Evolutionary conservation across 2,797 vertebrate genomes (phyloP).

Genomic region (Notolabrus celidotus): DNA sequence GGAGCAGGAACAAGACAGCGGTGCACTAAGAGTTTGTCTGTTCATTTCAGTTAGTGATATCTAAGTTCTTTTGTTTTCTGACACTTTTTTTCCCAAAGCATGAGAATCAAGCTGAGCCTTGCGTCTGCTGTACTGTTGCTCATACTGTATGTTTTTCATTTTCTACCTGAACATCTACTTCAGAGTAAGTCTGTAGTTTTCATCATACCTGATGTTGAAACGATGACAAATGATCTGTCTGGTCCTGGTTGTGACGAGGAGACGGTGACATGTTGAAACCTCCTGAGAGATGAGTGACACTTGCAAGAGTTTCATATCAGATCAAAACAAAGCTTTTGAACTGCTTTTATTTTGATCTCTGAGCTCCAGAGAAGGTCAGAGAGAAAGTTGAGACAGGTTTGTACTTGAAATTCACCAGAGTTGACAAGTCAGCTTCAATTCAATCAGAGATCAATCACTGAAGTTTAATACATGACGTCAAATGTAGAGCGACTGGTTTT

Average conservation of each 20-base stretch:
- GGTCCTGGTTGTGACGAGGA: conserved; percentile 33
- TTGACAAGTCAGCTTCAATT: conserved; percentile 25
- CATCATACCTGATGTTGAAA: conserved; percentile 53
- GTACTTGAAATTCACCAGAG: conserved; percentile 9
- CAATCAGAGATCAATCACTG: conserved; percentile 30
- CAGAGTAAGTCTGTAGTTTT: conserved; percentile 42
- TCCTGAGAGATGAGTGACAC: conserved; percentile 43
- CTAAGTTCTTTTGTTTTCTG: conserved; percentile 64
- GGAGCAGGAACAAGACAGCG: conserved; percentile 57
- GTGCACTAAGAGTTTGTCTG: conserved; percentile 67
- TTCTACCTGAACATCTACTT: conserved; percentile 55
- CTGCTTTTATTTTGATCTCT: conserved; percentile 48
- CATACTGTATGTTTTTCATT: conserved; percentile 64
- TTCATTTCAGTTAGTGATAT: conserved; percentile 69
- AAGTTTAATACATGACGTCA: conserved; percentile 31
- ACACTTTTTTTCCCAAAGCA: conserved; percentile 74
- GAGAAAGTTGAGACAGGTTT: conserved; percentile 8
- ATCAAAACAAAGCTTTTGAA: conserved; percentile 55
- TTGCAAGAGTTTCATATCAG: conserved; percentile 27
- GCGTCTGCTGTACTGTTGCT: conserved; percentile 64
- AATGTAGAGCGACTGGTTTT: conserved; percentile 14
- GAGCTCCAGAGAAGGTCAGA: conserved; percentile 43
- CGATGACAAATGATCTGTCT: conserved; percentile 42
- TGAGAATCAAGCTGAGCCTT: conserved; percentile 72
- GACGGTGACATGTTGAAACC: conserved; percentile 33